Evolutionary conservation across 53 echinoderm and acorn worm genomes (phyloP), one percentile per base, ranked within the genome.

Genomic region (Apostichopus leukothele): DNA sequence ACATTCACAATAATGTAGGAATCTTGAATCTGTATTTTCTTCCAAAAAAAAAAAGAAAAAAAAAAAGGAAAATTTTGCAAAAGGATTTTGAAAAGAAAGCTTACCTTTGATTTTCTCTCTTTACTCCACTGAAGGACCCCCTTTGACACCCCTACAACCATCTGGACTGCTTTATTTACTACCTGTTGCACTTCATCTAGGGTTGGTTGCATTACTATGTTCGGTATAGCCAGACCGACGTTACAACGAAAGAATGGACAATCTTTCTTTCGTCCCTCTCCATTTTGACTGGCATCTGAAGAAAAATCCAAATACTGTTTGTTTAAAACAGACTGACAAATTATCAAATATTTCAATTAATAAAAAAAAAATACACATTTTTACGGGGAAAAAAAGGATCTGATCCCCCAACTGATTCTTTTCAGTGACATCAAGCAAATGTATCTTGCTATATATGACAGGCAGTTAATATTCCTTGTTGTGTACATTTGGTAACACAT

Each of bases 161-260:
- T 75, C 91, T 98, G 98, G 39, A 94, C 96, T 10, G 98, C 95
- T 84, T 93, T 98, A 75, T 98, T 98, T 85, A 98, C 94, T 5
- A 92, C 91, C 85, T 98, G 98, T 86, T 98, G 98, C 39, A 98
- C 98, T 87, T 92, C 95, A 66, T 98, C 98, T 60, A 98, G 89
- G 20, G 98, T 92, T 10, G 98, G 98, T 83, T 95, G 95, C 95
- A 98, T 98, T 88, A 90, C 93, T 81, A 98, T 95, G 89, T 95
- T 94, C 3, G 98, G 98, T 18, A 98, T 98, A 75, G 97, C 89
- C 84, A 98, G 93, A 10, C 94, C 92, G 20, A 98, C 94, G 52
- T 93, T 94, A 53, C 98, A 98, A 39, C 98, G 92, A 91, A 98
- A 95, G 93, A 98, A 98, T 10, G 98, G 98, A 67, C 92, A 89